Conservation (phyloP, 2,888 invertebrate genomes). For the Drosophila stalkeri region DNA sequence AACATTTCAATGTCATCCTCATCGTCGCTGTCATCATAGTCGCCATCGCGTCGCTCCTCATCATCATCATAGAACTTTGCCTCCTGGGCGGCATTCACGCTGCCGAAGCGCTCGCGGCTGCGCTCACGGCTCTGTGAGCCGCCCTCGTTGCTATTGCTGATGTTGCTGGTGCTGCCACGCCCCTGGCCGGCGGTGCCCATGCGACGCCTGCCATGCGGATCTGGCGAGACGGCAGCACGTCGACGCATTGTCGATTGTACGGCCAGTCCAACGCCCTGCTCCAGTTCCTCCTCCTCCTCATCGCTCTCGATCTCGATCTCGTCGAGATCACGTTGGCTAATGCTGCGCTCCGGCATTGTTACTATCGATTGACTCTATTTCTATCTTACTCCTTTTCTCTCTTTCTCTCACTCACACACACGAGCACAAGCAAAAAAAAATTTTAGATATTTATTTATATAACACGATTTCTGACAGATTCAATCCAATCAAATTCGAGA, state of each 20-base stretch:
- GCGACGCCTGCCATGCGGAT: conserved; percentile 6
- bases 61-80: conserved; percentile 52
- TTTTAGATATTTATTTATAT: not conserved
- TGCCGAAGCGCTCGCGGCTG: conserved; percentile 60
- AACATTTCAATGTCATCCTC: conserved; percentile 82
- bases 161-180: conserved; percentile 16
- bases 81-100: conserved; percentile 47
- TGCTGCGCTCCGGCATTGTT: conserved; percentile 77
- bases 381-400: not conserved
- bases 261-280: conserved; percentile 78
- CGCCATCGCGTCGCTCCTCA: conserved; percentile 43
- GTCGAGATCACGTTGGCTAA: conserved; percentile 71
- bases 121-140: conserved; percentile 32
- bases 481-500: conserved; percentile 10
- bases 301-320: conserved; percentile 83
- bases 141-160: conserved; percentile 24
- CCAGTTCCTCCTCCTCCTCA: conserved; percentile 82
- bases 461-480: not conserved
- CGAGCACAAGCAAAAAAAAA: conserved; percentile 37
- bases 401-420: not conserved
- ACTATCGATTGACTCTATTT: not conserved
- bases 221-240: conserved; percentile 38
- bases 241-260: conserved; percentile 71
- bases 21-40: conserved; percentile 62
- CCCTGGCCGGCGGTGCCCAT: conserved; percentile 14